These are phyloP conservation scores for Gambelia wislizenii DNA, from an alignment of 2,797 vertebrate species.

Conservation along the genomic window DNA sequence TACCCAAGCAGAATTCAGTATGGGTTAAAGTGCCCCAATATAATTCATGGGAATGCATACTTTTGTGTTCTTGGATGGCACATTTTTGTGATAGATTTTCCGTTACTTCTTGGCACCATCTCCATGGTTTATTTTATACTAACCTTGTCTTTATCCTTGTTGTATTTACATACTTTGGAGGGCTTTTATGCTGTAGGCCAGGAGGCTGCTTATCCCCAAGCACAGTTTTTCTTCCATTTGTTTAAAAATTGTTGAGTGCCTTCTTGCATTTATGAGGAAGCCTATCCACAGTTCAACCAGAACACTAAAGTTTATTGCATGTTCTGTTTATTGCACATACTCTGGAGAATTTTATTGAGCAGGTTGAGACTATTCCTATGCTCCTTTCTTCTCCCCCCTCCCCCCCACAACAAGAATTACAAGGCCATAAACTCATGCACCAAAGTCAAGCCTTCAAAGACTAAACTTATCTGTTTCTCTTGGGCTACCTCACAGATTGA, in stretches of 20 bases:
- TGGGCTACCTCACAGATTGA: conserved; percentile 56
- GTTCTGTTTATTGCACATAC: conserved; percentile 61
- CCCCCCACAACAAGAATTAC: conserved; percentile 41
- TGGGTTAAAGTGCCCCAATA: not conserved
- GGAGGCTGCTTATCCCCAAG: conserved; percentile 49
- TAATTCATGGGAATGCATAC: not conserved
- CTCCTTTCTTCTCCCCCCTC: not conserved
- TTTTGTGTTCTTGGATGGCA: not conserved
- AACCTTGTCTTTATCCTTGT: conserved; percentile 47
- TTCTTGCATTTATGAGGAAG: conserved; percentile 66
- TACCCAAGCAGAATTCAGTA: not conserved
- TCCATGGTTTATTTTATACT: conserved; percentile 37
- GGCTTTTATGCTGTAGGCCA: conserved; percentile 53
- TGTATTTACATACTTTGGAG: conserved; percentile 54
- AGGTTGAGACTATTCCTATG: conserved; percentile 26
- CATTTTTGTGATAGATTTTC: conserved; percentile 24
- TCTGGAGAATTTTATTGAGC: conserved; percentile 54
- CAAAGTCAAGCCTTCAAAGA: conserved; percentile 65
- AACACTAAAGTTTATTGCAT: conserved; percentile 57
- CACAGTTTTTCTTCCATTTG: conserved; percentile 60
- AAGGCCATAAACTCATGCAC: conserved; percentile 46
- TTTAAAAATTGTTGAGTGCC: conserved; percentile 70
- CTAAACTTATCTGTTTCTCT: conserved; percentile 58
- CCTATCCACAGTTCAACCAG: conserved; percentile 62
- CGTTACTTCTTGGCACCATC: not conserved